Base-by-base conservation (phyloP, 2,888 invertebrate genomes). In the Watsonalla binaria region DNA sequence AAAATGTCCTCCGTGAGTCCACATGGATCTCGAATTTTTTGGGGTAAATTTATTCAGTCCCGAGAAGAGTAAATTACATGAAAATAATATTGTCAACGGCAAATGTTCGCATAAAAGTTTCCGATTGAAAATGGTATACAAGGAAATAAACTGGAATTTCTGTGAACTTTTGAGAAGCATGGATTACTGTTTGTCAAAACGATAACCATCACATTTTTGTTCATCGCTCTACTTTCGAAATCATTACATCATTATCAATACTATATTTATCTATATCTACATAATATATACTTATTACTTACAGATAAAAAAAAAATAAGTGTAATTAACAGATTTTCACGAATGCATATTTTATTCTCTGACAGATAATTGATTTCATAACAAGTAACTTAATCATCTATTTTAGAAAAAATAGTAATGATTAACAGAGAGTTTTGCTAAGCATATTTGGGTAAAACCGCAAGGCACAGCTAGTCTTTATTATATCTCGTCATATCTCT, bases 1-100 rank as follows among this genome's bases (percentile, higher is more conserved):
- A 0, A 14, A 39, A 15, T 37, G 5, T 13, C 5, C 9, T 1
- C 8, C 39, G 49, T 49, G 13, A 37, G 39, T 49, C 6, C 0
- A 54, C 52, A 56, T 53, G 55, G 54, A 58, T 68, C 66, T 66
- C 55, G 57, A 63, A 64, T 68, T 65, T 65, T 68, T 70, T 60
- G 64, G 68, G 56, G 72, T 69, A 82, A 85, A 85, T 85, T 84
- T 86, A 85, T 86, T 86, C 84, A 68, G 74, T 76, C 80, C 78
- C 78, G 68, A 70, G 80, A 83, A 81, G 83, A 86, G 84, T 85
- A 78, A 86, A 84, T 86, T 84, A 84, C 82, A 82, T 73, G 80
- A 78, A 24, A 24, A 24, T 24, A 86, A 83, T 82, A 84, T 84
- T 84, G 82, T 82, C 82, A 77, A 68, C 74, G 66, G 70, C 80